Percentiles rank a stretch among this genome's conserved stretches.
Conservation (phyloP, 2,113 vertebrate species). For the Lepus timidus region DNA sequence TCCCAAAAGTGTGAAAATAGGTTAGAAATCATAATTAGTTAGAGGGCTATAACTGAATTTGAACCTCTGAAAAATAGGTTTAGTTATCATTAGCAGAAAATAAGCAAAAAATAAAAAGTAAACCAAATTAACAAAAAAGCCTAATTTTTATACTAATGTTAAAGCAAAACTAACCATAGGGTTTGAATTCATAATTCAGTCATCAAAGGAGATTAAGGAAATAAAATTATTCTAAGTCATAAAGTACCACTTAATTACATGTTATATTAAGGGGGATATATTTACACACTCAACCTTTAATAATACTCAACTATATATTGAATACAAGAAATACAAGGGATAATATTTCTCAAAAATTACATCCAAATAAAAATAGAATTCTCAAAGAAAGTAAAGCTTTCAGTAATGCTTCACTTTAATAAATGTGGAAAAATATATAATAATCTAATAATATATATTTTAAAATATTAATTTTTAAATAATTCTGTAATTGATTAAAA, state of each 20-base stretch:
- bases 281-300: background rate
- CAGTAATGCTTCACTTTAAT: background rate
- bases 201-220: background rate
- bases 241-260: background rate
- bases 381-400: background rate
- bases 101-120: background rate
- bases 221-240: background rate
- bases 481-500: background rate
- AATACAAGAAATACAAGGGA: background rate
- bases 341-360: background rate
- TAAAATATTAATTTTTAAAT: background rate
- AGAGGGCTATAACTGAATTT: background rate
- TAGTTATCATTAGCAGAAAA: background rate
- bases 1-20: background rate
- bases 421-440: background rate
- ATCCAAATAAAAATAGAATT: slow-evolving; percentile 32
- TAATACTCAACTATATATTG: background rate
- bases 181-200: slow-evolving; percentile 4
- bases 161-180: background rate
- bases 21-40: background rate
- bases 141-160: background rate
- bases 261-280: background rate
- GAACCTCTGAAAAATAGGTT: background rate
- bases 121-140: no score
- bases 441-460: background rate